Percentiles rank a stretch among this genome's conserved stretches.
These are phyloP conservation scores for Gastracanthus pulcherrimus DNA, from an alignment of 2,888 invertebrate genomes.

Conservation along the genomic window DNA sequence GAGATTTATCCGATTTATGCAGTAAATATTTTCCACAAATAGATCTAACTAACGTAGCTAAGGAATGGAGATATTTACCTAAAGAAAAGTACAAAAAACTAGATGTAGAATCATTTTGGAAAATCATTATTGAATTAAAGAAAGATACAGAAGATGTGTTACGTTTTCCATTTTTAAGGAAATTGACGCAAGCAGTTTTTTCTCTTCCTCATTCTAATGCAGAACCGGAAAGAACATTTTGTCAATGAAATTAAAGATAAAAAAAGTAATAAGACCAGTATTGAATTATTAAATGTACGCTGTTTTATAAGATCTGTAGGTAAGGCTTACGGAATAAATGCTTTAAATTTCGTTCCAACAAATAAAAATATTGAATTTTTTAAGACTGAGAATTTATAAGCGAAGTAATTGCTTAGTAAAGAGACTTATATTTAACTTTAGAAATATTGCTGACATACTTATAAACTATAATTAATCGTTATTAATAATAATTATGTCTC, in stretches of 20 bases:
- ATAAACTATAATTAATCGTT: no score
- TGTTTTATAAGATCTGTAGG: background rate
- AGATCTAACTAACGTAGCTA: no score
- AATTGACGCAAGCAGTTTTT: background rate
- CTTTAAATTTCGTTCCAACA: background rate
- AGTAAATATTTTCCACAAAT: no score
- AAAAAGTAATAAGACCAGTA: background rate
- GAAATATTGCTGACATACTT: no score
- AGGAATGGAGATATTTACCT: background rate
- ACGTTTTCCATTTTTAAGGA: background rate
- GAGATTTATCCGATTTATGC: no score
- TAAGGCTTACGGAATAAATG: background rate
- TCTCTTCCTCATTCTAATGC: background rate
- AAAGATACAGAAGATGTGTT: background rate
- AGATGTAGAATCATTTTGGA: background rate
- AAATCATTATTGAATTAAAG: background rate
- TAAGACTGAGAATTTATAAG: background rate
- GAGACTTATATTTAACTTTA: no score
- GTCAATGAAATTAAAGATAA: background rate
- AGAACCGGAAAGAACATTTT: background rate
- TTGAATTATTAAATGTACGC: background rate
- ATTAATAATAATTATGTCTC: no score
- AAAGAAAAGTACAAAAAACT: background rate
- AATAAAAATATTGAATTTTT: background rate
- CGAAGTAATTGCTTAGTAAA: background rate